Evolutionary conservation across 2,888 invertebrate genomes (phyloP).

Genomic region (Rhaphigaster nebulosa): DNA sequence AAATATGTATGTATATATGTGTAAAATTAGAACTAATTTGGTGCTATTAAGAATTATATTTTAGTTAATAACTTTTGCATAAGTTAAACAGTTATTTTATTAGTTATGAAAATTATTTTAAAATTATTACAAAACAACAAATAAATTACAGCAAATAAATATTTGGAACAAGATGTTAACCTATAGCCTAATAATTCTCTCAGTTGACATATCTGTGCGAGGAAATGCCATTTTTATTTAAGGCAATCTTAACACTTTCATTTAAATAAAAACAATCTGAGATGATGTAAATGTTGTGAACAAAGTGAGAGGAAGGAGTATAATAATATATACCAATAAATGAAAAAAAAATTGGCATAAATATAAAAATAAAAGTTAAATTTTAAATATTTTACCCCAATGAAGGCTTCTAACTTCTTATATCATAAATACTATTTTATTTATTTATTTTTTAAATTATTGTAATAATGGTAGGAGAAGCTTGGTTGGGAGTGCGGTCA

Average conservation of each 20-base stretch:
- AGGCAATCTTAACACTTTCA: neutral
- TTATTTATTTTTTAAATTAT: too few relatives aligned
- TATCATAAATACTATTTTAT: too few relatives aligned
- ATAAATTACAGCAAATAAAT: constrained; percentile 16
- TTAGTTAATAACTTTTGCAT: neutral
- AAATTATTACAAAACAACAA: neutral
- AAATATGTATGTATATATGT: too few relatives aligned
- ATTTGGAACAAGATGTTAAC: neutral
- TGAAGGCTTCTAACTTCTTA: too few relatives aligned
- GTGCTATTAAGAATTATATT: neutral
- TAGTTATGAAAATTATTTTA: neutral
- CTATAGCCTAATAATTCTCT: neutral
- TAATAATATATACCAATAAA: neutral
- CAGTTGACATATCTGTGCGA: neutral
- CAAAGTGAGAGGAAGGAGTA: neutral
- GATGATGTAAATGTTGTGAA: neutral
- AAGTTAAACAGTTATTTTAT: neutral
- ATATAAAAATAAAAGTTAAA: too few relatives aligned
- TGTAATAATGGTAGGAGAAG: too few relatives aligned
- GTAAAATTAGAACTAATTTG: neutral
- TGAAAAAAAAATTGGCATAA: too few relatives aligned
- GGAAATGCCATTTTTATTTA: neutral
- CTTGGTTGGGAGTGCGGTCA: too few relatives aligned
- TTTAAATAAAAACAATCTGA: neutral
- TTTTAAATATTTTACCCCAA: neutral